Evolutionary conservation across 2,888 invertebrate genomes (phyloP).

Genomic region (Bombylius discolor): DNA sequence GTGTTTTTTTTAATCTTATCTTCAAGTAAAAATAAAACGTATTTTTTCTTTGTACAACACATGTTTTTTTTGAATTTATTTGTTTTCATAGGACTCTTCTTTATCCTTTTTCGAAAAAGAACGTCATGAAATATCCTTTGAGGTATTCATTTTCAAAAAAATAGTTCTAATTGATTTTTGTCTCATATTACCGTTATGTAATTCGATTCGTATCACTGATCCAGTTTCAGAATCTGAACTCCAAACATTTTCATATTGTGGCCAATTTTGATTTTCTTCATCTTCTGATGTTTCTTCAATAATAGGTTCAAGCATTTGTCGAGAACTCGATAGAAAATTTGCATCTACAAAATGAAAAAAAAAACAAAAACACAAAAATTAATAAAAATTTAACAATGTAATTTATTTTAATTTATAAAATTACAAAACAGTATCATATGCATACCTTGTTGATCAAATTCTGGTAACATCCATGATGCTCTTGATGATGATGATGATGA

Average conservation of each 20-base stretch:
- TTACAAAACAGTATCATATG: too few relatives aligned
- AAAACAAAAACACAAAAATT: not conserved
- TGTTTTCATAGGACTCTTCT: too few relatives aligned
- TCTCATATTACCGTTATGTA: constrained; percentile 28
- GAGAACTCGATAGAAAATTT: constrained; percentile 30
- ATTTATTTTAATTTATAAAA: not conserved
- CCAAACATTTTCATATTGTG: constrained; percentile 28
- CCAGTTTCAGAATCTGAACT: constrained; percentile 66
- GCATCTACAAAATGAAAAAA: constrained; percentile 23
- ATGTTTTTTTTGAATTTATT: too few relatives aligned
- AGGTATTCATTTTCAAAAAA: too few relatives aligned
- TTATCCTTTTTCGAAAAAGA: too few relatives aligned
- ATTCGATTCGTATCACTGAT: constrained; percentile 61
- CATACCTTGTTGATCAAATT: constrained; percentile 33
- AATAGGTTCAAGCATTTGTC: constrained; percentile 61
- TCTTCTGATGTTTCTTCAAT: constrained; percentile 83
- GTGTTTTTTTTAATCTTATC: too few relatives aligned
- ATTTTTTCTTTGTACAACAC: too few relatives aligned
- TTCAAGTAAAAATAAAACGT: too few relatives aligned
- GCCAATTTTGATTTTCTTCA: constrained; percentile 34
- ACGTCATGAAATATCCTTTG: too few relatives aligned
- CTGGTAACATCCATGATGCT: constrained; percentile 27
- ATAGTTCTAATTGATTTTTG: not conserved
- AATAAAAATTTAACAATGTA: too few relatives aligned
- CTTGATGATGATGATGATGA: constrained; percentile 18